Conservation (phyloP, 2,888 invertebrate species). For the Dysmachus trigonus region DNA sequence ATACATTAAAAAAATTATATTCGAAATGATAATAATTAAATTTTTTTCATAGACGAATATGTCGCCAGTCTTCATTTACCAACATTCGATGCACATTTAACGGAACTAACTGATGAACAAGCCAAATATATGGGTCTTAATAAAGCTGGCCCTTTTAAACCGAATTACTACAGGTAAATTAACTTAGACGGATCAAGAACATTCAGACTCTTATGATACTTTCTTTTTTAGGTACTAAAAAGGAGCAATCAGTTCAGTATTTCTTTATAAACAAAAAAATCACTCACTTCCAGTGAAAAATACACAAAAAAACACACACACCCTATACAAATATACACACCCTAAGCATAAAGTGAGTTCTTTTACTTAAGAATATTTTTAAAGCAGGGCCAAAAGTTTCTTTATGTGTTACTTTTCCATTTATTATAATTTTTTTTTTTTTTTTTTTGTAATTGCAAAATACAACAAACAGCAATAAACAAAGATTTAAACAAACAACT, state of each 20-base stretch:
- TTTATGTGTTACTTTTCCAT: not conserved
- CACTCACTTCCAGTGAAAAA: not conserved
- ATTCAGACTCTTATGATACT: not conserved
- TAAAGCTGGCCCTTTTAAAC: conserved; percentile 98
- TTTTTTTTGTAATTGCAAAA: not conserved
- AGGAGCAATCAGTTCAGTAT: not conserved
- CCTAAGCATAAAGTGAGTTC: not conserved
- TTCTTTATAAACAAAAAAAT: not conserved
- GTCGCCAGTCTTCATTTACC: conserved; percentile 96
- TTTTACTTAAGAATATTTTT: not conserved
- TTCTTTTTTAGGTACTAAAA: not conserved
- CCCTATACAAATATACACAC: not conserved
- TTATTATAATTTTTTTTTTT: not conserved
- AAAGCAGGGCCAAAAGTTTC: not conserved
- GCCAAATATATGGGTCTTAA: conserved; percentile 97
- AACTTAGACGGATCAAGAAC: not conserved
- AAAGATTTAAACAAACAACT: too few species aligned
- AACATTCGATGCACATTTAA: conserved; percentile 96
- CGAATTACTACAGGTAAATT: conserved; percentile 92
- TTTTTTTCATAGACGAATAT: conserved; percentile 80
- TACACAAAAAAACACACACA: not conserved
- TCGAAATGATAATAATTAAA: not conserved
- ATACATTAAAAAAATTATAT: not conserved
- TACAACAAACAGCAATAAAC: not conserved
- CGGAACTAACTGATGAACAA: conserved; percentile 95